Percentiles rank a stretch among this genome's conserved stretches.
These are phyloP conservation scores for Ageneiosus marmoratus DNA, from an alignment of 2,113 vertebrate species.

Conservation along the genomic window DNA sequence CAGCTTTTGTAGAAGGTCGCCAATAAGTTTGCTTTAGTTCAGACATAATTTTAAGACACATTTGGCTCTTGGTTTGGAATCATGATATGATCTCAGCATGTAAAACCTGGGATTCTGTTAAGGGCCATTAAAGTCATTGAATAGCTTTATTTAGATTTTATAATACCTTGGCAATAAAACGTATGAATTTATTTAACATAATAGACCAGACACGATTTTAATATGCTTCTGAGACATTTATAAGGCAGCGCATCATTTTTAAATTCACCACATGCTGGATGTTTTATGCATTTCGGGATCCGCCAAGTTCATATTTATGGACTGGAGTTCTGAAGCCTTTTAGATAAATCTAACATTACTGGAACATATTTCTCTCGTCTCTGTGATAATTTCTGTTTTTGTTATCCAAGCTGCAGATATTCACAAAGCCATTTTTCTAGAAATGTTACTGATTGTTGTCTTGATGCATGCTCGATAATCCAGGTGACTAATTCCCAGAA, in stretches of 20 bases:
- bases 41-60: background rate
- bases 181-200: conserved; percentile 15
- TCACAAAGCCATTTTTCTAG: background rate
- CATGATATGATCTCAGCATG: conserved; percentile 2
- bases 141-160: conserved; percentile 13
- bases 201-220: conserved; percentile 8
- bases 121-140: background rate
- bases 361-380: background rate
- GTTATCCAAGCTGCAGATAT: background rate
- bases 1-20: conserved; percentile 3
- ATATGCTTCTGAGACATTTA: conserved; percentile 11
- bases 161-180: conserved; percentile 11
- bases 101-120: background rate
- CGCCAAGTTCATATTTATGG: background rate
- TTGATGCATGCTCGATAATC: no score
- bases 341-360: background rate
- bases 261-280: conserved; percentile 9
- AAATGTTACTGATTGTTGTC: background rate
- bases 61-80: background rate
- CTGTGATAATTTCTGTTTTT: background rate
- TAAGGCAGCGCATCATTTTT: conserved; percentile 24
- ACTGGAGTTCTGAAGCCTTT: background rate
- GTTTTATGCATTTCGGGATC: conserved; percentile 5
- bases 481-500: no score
- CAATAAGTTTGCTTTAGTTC: background rate